Percentiles rank a stretch among this genome's conserved stretches.
phyloP scores from a whole-genome alignment of 2,797 vertebrate genomes.

The Lepilemur septentrionalis region DNA sequence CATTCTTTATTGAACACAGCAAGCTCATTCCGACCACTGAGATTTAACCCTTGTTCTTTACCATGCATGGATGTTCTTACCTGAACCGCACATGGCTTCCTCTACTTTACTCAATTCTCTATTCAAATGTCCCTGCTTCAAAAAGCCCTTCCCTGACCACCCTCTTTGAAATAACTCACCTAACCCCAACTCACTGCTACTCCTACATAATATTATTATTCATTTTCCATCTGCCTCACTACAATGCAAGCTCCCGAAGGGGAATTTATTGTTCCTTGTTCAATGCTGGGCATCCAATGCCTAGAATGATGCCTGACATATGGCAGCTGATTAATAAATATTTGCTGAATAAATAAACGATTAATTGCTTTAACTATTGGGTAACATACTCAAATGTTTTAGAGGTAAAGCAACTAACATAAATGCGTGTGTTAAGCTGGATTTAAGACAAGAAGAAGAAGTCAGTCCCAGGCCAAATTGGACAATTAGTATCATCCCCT shows the following conservation, averaged over 20 bases:
- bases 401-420: not conserved
- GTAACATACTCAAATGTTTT: not conserved
- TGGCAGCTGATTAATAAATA: not conserved
- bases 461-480: not conserved
- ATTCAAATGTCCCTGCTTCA: not conserved
- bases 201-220: not conserved
- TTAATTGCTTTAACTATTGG: not conserved
- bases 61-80: not conserved
- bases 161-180: not conserved
- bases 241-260: not conserved
- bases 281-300: not conserved
- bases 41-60: not conserved
- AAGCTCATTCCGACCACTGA: not conserved
- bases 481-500: not conserved
- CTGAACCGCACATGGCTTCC: no score
- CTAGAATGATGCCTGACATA: not conserved
- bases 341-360: not conserved
- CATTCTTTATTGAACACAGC: not conserved
- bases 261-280: not conserved
- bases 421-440: not conserved
- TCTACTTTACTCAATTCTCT: not conserved
- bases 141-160: not conserved
- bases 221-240: not conserved
- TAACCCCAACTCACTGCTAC: not conserved
- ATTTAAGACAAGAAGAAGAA: not conserved